phyloP scores from a whole-genome alignment of 2,888 invertebrate genomes.

The Apeira syringaria region DNA sequence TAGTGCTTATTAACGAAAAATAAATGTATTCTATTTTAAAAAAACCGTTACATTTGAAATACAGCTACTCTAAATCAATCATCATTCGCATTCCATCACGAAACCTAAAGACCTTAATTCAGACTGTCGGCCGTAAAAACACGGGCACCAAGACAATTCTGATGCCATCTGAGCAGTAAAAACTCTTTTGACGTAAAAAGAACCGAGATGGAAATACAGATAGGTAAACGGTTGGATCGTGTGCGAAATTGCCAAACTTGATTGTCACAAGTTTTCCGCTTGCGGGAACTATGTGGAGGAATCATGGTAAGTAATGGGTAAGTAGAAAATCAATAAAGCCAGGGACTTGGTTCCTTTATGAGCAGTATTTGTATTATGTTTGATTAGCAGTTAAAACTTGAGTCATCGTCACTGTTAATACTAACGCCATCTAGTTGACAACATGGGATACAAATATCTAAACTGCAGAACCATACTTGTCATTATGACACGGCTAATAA shows the following conservation, averaged over 20 bases:
- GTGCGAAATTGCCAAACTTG: slow-evolving; percentile 39
- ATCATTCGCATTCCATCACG: slow-evolving; percentile 21
- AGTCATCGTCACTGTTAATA: too few species aligned
- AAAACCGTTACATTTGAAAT: too few species aligned
- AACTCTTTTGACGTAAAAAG: slow-evolving; percentile 39
- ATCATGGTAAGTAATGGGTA: too few species aligned
- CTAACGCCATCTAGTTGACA: too few species aligned
- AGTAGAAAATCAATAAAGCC: not conserved
- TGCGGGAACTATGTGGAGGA: slow-evolving; percentile 1
- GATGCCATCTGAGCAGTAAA: slow-evolving; percentile 42
- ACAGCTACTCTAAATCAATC: slow-evolving; percentile 21
- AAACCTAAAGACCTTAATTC: slow-evolving; percentile 16
- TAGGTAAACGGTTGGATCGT: slow-evolving; percentile 32
- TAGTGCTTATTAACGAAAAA: too few species aligned
- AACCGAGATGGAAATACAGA: slow-evolving; percentile 38
- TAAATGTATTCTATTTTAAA: too few species aligned
- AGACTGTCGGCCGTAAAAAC: slow-evolving; percentile 16
- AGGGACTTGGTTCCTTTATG: not conserved
- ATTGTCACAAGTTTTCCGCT: slow-evolving; percentile 34
- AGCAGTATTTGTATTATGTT: too few species aligned
- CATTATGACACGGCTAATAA: too few species aligned
- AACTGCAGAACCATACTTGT: too few species aligned
- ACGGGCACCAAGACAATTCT: slow-evolving; percentile 13
- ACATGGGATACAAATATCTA: too few species aligned
- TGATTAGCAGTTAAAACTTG: too few species aligned